Evolutionary conservation across 2,888 invertebrate species (phyloP), one percentile per base, ranked within the genome.

Genomic region (Xylota segnis): DNA sequence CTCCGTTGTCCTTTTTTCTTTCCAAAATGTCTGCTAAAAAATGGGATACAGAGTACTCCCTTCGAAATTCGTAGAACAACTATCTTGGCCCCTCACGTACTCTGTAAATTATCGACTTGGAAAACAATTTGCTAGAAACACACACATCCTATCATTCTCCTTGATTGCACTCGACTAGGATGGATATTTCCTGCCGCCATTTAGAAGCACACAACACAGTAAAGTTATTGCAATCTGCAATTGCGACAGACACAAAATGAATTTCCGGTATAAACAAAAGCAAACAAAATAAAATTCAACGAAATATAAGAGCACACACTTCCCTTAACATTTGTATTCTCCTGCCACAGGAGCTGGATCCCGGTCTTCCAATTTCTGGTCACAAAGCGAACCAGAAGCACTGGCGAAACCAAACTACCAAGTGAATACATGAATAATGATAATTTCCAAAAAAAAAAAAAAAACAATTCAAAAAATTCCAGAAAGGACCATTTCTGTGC

Each of bases 341-440:
- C 16, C 23, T 23, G 4, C 12, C 5, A 37, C 14, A 43, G 43
- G 27, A 50, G 50, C 37, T 32, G n/a, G 12, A 68, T 29, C 68
- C 40, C 40, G 5, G 14, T 14, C 2, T 14, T 37, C n/a, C 40
- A 14, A 43, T 54, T 52, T 14, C 27, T 18, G 54, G 43, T 70
- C 45, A 54, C 43, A 56, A 56, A 63, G 59, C 40, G 59, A 47
- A 52, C 50, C 61, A 47, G 32, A 23, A 47, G 37, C 32, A 66
- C 16, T 58, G 47, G 56, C 61, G 29, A 66, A 58, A 58, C 50
- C 47, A 40, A 50, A 12, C 66, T 76, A 58, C 68, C 76, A 59
- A 76, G 37, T 76, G 76, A 76, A 76, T 76, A 76, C 58, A 76
- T 76, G 76, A 76, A 76, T 76, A 76, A 76, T 76, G 66, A 68